A percentile compares a stretch with the other conserved stretches of the same genome.
These are phyloP conservation scores for Uria lomvia DNA, from an alignment of 2,113 vertebrate species.

Conservation along the genomic window DNA sequence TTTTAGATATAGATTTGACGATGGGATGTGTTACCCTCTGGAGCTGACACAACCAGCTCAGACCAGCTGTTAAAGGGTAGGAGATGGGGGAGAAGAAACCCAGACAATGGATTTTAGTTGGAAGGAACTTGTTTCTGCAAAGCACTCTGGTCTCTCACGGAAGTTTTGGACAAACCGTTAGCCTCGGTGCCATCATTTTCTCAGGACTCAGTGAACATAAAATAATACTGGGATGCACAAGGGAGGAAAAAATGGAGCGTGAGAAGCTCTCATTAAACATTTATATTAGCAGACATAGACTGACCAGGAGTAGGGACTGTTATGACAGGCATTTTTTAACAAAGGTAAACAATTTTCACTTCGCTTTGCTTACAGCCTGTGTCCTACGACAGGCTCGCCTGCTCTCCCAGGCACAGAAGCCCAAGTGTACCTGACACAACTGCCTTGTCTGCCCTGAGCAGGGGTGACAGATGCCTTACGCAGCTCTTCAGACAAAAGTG, in stretches of 20 bases:
- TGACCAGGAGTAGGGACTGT: background rate
- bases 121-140: background rate
- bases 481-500: background rate
- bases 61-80: background rate
- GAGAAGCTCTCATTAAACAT: background rate
- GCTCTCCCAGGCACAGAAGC: background rate
- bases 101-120: background rate
- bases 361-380: background rate
- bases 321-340: background rate
- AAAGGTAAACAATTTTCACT: background rate
- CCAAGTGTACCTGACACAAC: fast-evolving
- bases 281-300: background rate
- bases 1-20: background rate
- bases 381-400: background rate
- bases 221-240: background rate
- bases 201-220: background rate
- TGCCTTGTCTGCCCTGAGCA: background rate
- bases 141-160: background rate
- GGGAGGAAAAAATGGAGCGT: background rate
- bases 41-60: background rate
- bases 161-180: background rate
- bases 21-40: background rate
- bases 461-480: background rate
- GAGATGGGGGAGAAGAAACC: background rate
- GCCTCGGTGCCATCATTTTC: background rate